A percentile compares a stretch with the other conserved stretches of the same genome.
Evolutionary conservation across 1,140 invertebrate genomes (phyloP).

Genomic region (Neotoxoptera formosana): DNA sequence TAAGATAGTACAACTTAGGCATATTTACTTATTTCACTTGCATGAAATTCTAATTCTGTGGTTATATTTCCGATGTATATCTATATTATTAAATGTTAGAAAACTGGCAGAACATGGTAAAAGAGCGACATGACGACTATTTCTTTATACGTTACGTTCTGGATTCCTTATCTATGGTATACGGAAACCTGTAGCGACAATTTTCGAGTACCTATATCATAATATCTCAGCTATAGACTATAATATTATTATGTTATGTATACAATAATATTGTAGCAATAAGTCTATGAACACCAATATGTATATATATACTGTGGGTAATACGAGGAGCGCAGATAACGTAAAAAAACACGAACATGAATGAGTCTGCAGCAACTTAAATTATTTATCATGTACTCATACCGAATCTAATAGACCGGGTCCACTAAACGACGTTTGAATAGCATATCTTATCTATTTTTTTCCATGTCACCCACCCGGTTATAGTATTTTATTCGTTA

Average conservation of each 20-base stretch:
- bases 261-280: not conserved
- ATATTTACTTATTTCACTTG: too few relatives aligned
- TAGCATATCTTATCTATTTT: not conserved
- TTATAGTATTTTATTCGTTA: not conserved
- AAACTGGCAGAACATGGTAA: not conserved
- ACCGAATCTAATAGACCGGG: not conserved
- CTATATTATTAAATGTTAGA: not conserved
- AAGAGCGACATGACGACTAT: not conserved
- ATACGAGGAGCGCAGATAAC: not conserved
- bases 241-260: not conserved
- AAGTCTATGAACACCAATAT: not conserved
- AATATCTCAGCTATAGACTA: not conserved
- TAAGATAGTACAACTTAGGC: too few relatives aligned
- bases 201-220: not conserved
- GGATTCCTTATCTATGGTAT: not conserved
- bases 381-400: conserved; percentile 4
- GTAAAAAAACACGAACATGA: not conserved
- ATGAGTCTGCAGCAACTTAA: not conserved
- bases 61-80: too few relatives aligned
- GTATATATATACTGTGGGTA: not conserved
- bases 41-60: too few relatives aligned
- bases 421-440: not conserved
- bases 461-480: not conserved
- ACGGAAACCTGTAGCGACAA: not conserved
- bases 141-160: not conserved